phyloP scores from a whole-genome alignment of 2,888 invertebrate species.

The Drymonia ruficornis region DNA sequence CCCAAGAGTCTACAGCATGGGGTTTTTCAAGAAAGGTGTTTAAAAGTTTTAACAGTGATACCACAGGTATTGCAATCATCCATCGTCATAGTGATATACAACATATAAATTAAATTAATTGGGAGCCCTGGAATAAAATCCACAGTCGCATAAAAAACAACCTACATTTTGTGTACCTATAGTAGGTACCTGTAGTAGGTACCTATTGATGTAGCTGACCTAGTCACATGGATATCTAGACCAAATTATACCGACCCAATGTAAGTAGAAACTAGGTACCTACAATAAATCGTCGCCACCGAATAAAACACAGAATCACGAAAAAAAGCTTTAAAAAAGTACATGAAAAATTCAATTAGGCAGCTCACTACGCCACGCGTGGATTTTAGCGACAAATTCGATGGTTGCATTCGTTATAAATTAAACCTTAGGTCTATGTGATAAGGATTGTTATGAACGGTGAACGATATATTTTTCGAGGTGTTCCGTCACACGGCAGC shows the following conservation, averaged over 20 bases:
- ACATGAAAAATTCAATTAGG: slow-evolving; percentile 72
- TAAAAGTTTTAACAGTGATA: no score
- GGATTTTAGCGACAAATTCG: slow-evolving; percentile 65
- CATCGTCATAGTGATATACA: no score
- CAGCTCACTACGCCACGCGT: slow-evolving; percentile 48
- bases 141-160: neutral
- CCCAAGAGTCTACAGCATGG: no score
- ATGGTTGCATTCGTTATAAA: slow-evolving; percentile 31
- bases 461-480: slow-evolving; percentile 63
- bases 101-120: no score
- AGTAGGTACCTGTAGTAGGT: no score
- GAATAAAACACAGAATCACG: slow-evolving; percentile 32
- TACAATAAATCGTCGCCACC: neutral
- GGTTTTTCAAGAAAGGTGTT: neutral
- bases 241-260: no score
- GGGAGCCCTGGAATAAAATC: no score
- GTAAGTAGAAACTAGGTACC: no score
- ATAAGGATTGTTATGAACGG: slow-evolving; percentile 42
- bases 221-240: no score
- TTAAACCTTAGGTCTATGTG: slow-evolving; percentile 36
- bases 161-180: neutral
- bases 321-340: slow-evolving; percentile 43
- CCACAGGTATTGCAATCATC: no score
- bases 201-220: no score
- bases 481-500: slow-evolving; percentile 73